Conservation (phyloP, 23 tunicate genomes). For the Corella eumyota region DNA sequence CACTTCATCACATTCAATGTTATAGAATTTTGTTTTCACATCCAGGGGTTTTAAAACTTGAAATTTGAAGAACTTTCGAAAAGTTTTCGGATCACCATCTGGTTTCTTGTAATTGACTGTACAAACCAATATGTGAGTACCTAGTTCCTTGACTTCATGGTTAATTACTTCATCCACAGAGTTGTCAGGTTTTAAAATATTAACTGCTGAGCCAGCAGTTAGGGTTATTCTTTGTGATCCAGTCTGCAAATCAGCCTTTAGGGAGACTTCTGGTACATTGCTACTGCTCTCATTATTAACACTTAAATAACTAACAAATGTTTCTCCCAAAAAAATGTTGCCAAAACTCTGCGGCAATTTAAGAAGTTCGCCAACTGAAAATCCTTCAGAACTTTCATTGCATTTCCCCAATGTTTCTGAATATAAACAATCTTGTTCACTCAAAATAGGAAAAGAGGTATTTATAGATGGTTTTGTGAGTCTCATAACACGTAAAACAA, state of each 20-base stretch:
- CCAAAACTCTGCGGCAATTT: slow-evolving; percentile 87
- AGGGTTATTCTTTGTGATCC: slow-evolving; percentile 63
- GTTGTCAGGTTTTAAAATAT: slow-evolving; percentile 19
- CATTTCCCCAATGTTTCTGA: too few species aligned
- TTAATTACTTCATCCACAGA: slow-evolving; percentile 73
- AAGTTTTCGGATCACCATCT: slow-evolving; percentile 41
- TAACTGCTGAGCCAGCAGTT: slow-evolving; percentile 10
- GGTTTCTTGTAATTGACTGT: slow-evolving; percentile 58
- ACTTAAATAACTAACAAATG: slow-evolving; percentile 85
- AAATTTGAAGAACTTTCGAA: slow-evolving; percentile 85
- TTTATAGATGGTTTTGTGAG: too few species aligned
- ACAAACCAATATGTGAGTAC: slow-evolving; percentile 72
- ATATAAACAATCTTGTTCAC: too few species aligned
- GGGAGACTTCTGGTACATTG: slow-evolving; percentile 37
- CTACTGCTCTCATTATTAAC: slow-evolving; percentile 66
- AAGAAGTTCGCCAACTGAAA: slow-evolving; percentile 32
- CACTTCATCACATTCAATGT: slow-evolving; percentile 57
- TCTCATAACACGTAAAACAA: too few species aligned
- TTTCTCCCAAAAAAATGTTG: slow-evolving; percentile 85
- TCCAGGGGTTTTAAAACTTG: slow-evolving; percentile 90
- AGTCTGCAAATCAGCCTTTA: slow-evolving; percentile 93
- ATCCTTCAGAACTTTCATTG: too few species aligned
- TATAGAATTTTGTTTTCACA: slow-evolving; percentile 89
- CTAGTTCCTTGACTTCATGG: slow-evolving; percentile 95
- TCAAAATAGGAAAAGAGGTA: too few species aligned